Conservation (phyloP, 2,888 invertebrate species). For the Ethmia dodecea region DNA sequence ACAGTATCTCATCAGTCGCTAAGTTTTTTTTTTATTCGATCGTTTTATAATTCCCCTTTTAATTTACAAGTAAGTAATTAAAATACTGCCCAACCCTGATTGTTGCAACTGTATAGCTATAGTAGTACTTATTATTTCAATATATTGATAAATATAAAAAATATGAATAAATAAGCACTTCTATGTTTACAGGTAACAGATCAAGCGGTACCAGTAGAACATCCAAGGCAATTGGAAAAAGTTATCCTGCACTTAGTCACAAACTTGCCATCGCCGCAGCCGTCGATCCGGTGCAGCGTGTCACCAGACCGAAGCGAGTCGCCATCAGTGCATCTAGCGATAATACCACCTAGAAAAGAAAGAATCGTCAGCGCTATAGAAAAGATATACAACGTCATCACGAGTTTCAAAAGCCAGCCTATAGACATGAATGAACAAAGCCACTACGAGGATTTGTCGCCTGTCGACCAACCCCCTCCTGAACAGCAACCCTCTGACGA, state of each 20-base stretch:
- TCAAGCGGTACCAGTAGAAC: constrained; percentile 72
- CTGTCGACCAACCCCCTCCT: too few species aligned
- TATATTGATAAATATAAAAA: too few species aligned
- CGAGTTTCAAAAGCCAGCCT: constrained; percentile 6
- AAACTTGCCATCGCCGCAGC: constrained; percentile 42
- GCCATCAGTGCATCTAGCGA: constrained; percentile 28
- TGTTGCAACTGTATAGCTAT: too few species aligned
- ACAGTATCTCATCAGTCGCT: too few species aligned
- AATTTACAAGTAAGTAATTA: too few species aligned
- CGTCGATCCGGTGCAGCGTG: constrained; percentile 12
- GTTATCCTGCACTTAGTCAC: constrained; percentile 81
- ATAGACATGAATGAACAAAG: too few species aligned
- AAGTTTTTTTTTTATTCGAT: too few species aligned
- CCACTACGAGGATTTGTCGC: too few species aligned
- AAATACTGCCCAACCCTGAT: too few species aligned
- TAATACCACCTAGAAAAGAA: constrained; percentile 51
- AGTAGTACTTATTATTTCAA: too few species aligned
- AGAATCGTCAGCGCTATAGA: constrained; percentile 53
- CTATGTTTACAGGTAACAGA: constrained; percentile 27
- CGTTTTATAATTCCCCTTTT: too few species aligned
- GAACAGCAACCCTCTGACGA: too few species aligned
- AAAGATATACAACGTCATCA: constrained; percentile 51
- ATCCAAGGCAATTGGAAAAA: constrained; percentile 81
- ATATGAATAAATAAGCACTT: not conserved
- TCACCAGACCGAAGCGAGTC: constrained; percentile 12